Evolutionary conservation across 2,888 invertebrate species (phyloP), one percentile per base, ranked within the genome.

Genomic region (Nemotelus pantherinus): DNA sequence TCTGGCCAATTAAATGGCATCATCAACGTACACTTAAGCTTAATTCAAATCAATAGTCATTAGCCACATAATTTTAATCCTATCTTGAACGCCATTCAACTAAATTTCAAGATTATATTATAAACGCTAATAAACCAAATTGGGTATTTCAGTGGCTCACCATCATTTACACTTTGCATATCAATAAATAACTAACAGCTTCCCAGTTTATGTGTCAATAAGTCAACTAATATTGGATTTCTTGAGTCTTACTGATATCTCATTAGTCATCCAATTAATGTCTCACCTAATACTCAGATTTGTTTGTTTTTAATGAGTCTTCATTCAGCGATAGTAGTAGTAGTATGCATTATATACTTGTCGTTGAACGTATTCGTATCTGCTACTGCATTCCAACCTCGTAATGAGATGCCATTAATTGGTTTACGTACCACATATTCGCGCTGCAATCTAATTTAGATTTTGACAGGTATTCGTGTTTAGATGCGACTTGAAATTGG

Each of bases 391-490:
- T 4, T 48, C 25, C 50, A 72, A 55, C 58, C 79, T 55, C 76
- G 58, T 79, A 79, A 79, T 79, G 77, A 79, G 79, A 77, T 77
- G 76, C 76, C 76, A 77, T 79, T 79, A 79, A 79, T 77, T 79
- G 77, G 79, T 79, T 79, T 79, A 65, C 77, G 65, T 53, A 58
- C 65, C 68, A 68, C 39, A 48, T 53, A 25, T 70, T 74, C 39
- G 10, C 55, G 41, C n/a, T 60, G 48, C 47, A 60, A 60, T 48
- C 60, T 63, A 74, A 74, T 74, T 74, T 74, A 60, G 41, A 48
- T 74, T 60, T 41, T 74, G 74, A 63, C 74, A 60, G 74, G 10
- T 74, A 58, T 63, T 74, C 50, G 63, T 63, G 63, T 74, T 74
- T 60, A 48, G 63, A 74, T 74, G 43, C 47, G 41, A 43, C 43